phyloP scores from a whole-genome alignment of 2,113 vertebrate species.

The Crotalus tigris region DNA sequence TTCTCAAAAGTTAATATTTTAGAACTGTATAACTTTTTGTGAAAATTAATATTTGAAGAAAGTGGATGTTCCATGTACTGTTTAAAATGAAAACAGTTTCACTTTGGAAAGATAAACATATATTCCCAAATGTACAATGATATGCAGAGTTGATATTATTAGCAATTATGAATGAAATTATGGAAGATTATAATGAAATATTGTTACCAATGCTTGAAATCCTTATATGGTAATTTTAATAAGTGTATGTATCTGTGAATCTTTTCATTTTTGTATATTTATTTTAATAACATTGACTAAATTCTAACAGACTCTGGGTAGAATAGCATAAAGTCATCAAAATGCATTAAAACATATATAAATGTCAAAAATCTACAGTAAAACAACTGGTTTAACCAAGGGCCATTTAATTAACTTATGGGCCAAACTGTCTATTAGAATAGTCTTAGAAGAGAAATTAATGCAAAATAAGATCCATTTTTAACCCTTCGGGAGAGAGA shows the following conservation, averaged over 20 bases:
- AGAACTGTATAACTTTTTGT: background rate
- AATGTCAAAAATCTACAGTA: background rate
- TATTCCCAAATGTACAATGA: background rate
- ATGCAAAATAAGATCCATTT: background rate
- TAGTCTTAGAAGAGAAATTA: background rate
- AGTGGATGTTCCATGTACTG: background rate
- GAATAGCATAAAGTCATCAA: background rate
- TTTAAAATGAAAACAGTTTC: background rate
- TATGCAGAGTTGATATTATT: background rate
- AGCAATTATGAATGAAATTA: background rate
- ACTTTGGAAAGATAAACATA: background rate
- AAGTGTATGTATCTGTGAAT: background rate
- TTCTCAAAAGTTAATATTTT: background rate
- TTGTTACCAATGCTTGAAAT: background rate
- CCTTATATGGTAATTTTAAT: background rate
- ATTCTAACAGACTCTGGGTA: background rate
- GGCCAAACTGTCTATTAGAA: background rate
- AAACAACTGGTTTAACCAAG: background rate
- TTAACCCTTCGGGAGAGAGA: background rate
- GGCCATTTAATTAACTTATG: background rate
- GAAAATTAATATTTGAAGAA: background rate
- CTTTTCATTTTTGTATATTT: background rate
- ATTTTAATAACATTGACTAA: background rate
- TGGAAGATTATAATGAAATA: background rate
- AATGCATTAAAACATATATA: background rate